Base-by-base conservation (phyloP, 2,888 invertebrate genomes). In the Drosophila limbata region DNA sequence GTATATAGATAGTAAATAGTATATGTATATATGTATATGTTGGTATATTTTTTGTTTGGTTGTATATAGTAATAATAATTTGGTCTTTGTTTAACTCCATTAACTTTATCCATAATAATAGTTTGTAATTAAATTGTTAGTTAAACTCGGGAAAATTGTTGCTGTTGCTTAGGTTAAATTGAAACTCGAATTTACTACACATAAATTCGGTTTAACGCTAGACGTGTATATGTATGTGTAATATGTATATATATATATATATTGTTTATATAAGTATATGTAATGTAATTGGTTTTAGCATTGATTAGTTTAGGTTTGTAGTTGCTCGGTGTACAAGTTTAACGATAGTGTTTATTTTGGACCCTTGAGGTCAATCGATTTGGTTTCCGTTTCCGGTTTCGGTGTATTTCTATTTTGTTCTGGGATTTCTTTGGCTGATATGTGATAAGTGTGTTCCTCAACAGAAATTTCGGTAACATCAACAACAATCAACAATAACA, bases 161-260 rank as follows among this genome's bases (percentile, higher is more conserved):
- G 72, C 80, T 84, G 79, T 86, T 84, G 79, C 77, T 83, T 86
- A 84, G 74, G 66, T 63, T 84, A 77, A 70, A 73, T 71, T 86
- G 84, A 84, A 84, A 84, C 84, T 70, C 87, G 84, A 87, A 87
- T 84, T 82, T 80, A 73, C 69, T 68, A 70, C 71, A 75, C 79
- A 77, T 84, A 84, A 84, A 84, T 84, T 84, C 83, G 83, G 83
- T 86, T 84, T 84, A 84, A 86, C 86, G 72, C 72, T 84, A 81
- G 56, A 77, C 63, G 65, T 81, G 68, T 79, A 50, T 73, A 53
- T 69, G 44, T 67, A 37, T n/a, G 37, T 37, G 35, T 37, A 37
- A 40, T 50, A 19, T 69, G 19, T 73, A 28, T 53, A 53, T 71
- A 56, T 60, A 35, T 59, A 52, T 73, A 50, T 52, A 39, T 73